A percentile compares a stretch with the other conserved stretches of the same genome.
Conservation (phyloP, 2,888 invertebrate genomes). For the Stenolophus ochropezus region DNA sequence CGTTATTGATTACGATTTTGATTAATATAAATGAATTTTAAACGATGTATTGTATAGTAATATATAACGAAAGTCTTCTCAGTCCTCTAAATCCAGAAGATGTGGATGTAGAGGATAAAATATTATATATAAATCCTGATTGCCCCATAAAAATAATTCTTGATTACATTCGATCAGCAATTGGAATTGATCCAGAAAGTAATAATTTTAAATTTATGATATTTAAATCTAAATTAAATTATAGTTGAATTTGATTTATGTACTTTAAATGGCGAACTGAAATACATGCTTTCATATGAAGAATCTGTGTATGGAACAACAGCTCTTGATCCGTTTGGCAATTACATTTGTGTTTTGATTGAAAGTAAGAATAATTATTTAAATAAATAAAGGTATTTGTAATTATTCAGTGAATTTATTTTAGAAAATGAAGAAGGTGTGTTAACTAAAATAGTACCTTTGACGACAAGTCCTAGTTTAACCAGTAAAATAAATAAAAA, state of each 20-base stretch:
- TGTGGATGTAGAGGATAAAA: slow-evolving; percentile 26
- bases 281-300: slow-evolving; percentile 64
- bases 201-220: neutral
- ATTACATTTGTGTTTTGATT: slow-evolving; percentile 66
- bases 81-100: no score
- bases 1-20: no score
- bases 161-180: slow-evolving; percentile 68
- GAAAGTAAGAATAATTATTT: no score
- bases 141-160: slow-evolving; percentile 70
- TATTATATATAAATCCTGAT: slow-evolving; percentile 68
- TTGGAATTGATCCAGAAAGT: slow-evolving; percentile 63
- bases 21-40: no score
- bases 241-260: slow-evolving; percentile 69
- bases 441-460: slow-evolving; percentile 61
- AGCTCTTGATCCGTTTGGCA: slow-evolving; percentile 65
- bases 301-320: slow-evolving; percentile 65
- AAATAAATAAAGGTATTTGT: neutral
- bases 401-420: slow-evolving; percentile 4
- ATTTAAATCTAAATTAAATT: slow-evolving; percentile 49
- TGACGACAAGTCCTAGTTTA: slow-evolving; percentile 44
- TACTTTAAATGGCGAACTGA: slow-evolving; percentile 66
- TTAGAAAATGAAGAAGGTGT: slow-evolving; percentile 62
- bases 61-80: slow-evolving; percentile 61
- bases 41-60: slow-evolving; percentile 65
- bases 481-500: neutral